Evolutionary conservation across 2,113 vertebrate genomes (phyloP).

Genomic region (Petrocephalus microphthalmus): DNA sequence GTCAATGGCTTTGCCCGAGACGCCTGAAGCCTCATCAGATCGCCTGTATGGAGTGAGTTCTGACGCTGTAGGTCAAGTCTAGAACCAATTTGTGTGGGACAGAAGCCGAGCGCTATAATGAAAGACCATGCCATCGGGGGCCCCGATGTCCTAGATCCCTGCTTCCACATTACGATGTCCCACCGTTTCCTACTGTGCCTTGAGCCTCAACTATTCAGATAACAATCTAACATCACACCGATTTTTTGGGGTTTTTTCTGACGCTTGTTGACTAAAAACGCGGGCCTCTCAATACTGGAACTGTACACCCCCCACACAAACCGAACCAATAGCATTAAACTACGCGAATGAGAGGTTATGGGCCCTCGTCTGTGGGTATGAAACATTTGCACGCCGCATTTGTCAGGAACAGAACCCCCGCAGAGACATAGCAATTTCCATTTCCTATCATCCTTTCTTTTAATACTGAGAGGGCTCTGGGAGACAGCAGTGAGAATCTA

Average conservation of each 20-base stretch:
- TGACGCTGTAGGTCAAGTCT: background rate
- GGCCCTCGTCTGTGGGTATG: background rate
- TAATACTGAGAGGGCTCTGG: background rate
- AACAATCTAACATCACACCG: background rate
- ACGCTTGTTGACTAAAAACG: background rate
- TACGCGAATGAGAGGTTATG: background rate
- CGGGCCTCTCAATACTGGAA: background rate
- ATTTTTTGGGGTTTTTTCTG: background rate
- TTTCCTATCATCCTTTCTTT: background rate
- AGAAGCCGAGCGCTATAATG: background rate
- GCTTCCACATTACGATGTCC: background rate
- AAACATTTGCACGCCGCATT: background rate
- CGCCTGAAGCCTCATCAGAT: background rate
- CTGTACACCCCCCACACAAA: background rate
- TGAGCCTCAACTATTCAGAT: background rate
- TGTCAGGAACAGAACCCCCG: background rate
- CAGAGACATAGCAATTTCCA: background rate
- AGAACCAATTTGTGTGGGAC: background rate
- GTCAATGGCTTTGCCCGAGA: background rate
- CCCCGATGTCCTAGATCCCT: background rate
- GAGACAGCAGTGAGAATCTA: background rate
- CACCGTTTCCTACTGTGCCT: background rate
- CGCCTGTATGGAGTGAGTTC: background rate
- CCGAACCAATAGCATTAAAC: background rate
- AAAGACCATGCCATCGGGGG: background rate